Base-by-base conservation (phyloP, 2,888 invertebrate genomes). In the Sesia bembeciformis region DNA sequence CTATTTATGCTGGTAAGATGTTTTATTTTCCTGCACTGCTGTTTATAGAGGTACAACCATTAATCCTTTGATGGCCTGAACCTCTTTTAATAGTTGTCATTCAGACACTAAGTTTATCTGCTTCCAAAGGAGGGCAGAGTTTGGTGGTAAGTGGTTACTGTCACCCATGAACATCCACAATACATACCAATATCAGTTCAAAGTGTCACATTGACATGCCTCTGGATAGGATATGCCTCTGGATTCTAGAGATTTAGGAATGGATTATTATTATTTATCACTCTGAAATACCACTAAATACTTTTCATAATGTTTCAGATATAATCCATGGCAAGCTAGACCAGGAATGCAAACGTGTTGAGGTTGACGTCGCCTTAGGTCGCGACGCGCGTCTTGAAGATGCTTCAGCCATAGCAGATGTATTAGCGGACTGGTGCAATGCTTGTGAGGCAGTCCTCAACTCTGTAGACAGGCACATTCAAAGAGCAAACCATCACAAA, bases 241-340 rank as follows among this genome's bases (percentile, higher is more conserved):
- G 23, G 23, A 1, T 23, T 23, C 2, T 23, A 2, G 2, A 23
- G 23, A 23, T 23, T 42, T 42, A 43, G 3, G 1, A 43, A 43
- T 4, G 8, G 8, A 7, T 43, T 43, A 43, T 43, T 4, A 43
- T 4, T 6, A 43, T 7, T n/a, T n/a, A 43, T 43, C 4, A 41
- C 5, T 3, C 5, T 41, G 41, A 41, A 41, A 41, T 6, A 49
- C 54, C 4, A 6, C 42, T 57, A 53, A 52, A 58, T 41, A 6
- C 5, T 7, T 7, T 6, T 6, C 7, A 41, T 41, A 7, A 8
- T 39, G 67, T 73, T 89, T 0, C 82, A 93, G 97, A 97, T 77
- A 96, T 98, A 63, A 97, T 98, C 65, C 96, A 96, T 64, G 98
- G 98, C 3, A 98, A 98, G 84, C 86, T 99, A 62, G 98, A 98